Conservation (phyloP, 2,888 invertebrate genomes). For the Cartodere bifasciata region DNA sequence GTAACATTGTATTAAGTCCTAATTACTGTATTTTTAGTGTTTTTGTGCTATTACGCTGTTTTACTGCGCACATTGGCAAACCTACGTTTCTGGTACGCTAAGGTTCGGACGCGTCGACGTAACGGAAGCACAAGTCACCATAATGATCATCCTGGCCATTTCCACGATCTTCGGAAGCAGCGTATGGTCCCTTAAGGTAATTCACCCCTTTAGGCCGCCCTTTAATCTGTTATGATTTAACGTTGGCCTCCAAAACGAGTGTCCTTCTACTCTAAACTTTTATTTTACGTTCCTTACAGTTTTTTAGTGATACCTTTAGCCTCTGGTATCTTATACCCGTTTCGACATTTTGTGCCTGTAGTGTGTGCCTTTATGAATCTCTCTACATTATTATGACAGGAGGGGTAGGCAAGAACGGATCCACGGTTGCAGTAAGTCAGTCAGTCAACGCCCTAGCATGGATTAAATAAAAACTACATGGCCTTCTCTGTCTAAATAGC, state of each 20-base stretch:
- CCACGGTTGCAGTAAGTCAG: conserved; percentile 86
- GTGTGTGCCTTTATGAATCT: conserved; percentile 59
- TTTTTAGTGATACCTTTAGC: conserved; percentile 54
- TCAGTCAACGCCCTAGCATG: no score
- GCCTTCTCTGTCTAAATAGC: no score
- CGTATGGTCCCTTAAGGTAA: conserved; percentile 73
- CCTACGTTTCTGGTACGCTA: conserved; percentile 92
- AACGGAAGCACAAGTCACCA: conserved; percentile 93
- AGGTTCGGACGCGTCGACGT: conserved; percentile 90
- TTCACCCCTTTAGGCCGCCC: no score
- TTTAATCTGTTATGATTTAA: no score
- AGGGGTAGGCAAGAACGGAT: conserved; percentile 94
- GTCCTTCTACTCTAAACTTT: background rate
- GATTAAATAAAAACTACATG: no score
- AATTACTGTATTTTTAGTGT: conserved; percentile 46
- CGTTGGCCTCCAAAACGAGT: no score
- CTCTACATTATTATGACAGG: conserved; percentile 59
- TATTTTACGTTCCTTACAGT: conserved; percentile 20
- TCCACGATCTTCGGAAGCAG: conserved; percentile 78
- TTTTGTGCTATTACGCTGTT: conserved; percentile 91
- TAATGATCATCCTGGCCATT: conserved; percentile 76
- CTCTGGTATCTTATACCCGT: conserved; percentile 65
- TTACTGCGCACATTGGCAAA: conserved; percentile 99
- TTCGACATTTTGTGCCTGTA: conserved; percentile 59
- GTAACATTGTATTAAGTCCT: conserved; percentile 1